Percentiles rank a stretch among this genome's conserved stretches.
These are phyloP conservation scores for Antechinus flavipes DNA, from an alignment of 2,113 vertebrate species.

Conservation along the genomic window DNA sequence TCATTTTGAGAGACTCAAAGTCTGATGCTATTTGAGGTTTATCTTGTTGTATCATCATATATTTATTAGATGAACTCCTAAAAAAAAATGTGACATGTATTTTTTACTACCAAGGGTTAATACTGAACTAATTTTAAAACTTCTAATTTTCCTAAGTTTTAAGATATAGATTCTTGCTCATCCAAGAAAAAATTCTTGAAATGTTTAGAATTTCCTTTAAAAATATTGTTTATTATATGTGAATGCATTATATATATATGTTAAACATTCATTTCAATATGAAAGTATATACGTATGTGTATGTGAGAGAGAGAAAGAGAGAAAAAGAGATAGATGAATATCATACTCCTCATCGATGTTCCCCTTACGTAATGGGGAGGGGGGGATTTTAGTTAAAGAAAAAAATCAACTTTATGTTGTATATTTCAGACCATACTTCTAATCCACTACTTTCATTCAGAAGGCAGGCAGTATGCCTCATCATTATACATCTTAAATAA, in stretches of 20 bases:
- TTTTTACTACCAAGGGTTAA: not conserved
- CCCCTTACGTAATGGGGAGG: fast-evolving
- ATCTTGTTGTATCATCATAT: not conserved
- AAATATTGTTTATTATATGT: not conserved
- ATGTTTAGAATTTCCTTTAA: not conserved
- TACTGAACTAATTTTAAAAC: not conserved
- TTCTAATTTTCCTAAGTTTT: not conserved
- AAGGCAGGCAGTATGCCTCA: not conserved
- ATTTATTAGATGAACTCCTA: not conserved
- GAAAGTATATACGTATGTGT: not conserved
- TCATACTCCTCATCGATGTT: not conserved
- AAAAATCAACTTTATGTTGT: not conserved
- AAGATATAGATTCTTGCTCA: no score
- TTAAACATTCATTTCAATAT: not conserved
- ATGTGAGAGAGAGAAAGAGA: no score
- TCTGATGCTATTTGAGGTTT: not conserved
- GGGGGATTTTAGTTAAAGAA: not conserved
- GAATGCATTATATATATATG: not conserved
- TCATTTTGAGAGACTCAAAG: not conserved
- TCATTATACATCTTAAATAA: not conserved
- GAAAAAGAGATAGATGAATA: not conserved
- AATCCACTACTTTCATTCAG: not conserved
- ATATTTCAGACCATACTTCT: not conserved
- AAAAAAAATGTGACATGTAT: not conserved
- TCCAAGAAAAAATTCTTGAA: not conserved